phyloP scores from a whole-genome alignment of 92 coral and sea anemone species.

The Bergia sp. region DNA sequence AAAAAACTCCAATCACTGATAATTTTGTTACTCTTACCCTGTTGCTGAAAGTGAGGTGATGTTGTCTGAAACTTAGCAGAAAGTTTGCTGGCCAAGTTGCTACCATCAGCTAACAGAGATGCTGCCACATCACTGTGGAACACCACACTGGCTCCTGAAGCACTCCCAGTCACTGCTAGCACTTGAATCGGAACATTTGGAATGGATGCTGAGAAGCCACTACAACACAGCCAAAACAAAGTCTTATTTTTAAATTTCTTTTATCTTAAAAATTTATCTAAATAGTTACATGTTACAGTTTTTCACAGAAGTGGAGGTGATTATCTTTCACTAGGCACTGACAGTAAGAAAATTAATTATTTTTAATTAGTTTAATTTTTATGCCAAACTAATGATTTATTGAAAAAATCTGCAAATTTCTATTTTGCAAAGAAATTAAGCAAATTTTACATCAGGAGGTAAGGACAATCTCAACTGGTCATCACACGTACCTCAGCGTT shows the following conservation, averaged over 20 bases:
- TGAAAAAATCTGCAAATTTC: no score
- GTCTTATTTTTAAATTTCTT: not conserved
- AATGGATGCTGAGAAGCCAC: constrained; percentile 94
- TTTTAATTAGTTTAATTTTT: no score
- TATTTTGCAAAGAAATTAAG: no score
- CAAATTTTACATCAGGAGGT: no score
- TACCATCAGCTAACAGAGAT: constrained; percentile 93
- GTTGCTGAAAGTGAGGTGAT: constrained; percentile 88
- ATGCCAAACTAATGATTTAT: no score
- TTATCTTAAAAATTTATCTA: not conserved
- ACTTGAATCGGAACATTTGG: constrained; percentile 98
- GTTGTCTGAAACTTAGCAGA: constrained; percentile 99
- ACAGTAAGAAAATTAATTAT: no score
- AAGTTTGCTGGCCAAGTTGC: constrained; percentile 95
- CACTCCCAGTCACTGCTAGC: constrained; percentile 95
- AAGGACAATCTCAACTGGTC: no score
- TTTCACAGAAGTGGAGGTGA: no score
- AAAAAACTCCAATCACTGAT: no score
- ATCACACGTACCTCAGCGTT: constrained; percentile 77
- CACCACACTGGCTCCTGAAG: constrained; percentile 98
- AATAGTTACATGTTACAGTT: no score
- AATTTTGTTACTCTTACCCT: constrained; percentile 59
- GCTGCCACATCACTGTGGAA: constrained; percentile 97
- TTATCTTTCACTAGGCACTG: no score
- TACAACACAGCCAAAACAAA: constrained; percentile 33